These are phyloP conservation scores for Cryptocephalus moraei DNA, from an alignment of 2,888 invertebrate species.

Conservation along the genomic window DNA sequence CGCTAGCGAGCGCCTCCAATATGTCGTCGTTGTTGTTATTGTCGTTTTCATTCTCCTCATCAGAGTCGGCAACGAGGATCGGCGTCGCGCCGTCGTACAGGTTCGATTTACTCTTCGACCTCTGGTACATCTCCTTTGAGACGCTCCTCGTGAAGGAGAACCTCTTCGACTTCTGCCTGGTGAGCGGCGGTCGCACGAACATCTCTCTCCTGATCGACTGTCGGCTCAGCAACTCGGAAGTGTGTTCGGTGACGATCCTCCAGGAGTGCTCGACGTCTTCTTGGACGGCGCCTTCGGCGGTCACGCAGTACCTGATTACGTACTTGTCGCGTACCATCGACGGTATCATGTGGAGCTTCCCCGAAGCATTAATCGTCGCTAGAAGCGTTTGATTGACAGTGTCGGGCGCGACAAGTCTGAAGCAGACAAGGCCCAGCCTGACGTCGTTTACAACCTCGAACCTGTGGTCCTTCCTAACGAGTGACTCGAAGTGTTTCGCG, in stretches of 20 bases:
- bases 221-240: conserved; percentile 45
- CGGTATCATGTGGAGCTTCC: conserved; percentile 79
- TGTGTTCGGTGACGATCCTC: conserved; percentile 49
- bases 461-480: conserved; percentile 56
- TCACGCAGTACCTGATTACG: conserved; percentile 67
- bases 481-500: conserved; percentile 63
- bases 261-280: conserved; percentile 62
- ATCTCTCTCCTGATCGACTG: conserved; percentile 35
- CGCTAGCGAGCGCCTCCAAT: conserved; percentile 19
- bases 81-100: conserved; percentile 46
- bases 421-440: conserved; percentile 66
- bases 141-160: conserved; percentile 49
- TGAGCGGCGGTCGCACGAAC: conserved; percentile 38
- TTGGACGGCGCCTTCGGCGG: conserved; percentile 65
- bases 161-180: conserved; percentile 43
- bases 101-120: conserved; percentile 42
- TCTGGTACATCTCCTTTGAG: conserved; percentile 43
- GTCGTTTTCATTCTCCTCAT: conserved; percentile 19
- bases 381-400: conserved; percentile 61
- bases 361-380: conserved; percentile 71
- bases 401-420: conserved; percentile 61
- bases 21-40: conserved; percentile 18
- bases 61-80: conserved; percentile 43
- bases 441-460: conserved; percentile 74
- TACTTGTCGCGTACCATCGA: conserved; percentile 66